Percentiles rank a stretch among this genome's conserved stretches.
These are phyloP conservation scores for Cryptocephalus primarius DNA, from an alignment of 2,888 invertebrate genomes.

Conservation along the genomic window DNA sequence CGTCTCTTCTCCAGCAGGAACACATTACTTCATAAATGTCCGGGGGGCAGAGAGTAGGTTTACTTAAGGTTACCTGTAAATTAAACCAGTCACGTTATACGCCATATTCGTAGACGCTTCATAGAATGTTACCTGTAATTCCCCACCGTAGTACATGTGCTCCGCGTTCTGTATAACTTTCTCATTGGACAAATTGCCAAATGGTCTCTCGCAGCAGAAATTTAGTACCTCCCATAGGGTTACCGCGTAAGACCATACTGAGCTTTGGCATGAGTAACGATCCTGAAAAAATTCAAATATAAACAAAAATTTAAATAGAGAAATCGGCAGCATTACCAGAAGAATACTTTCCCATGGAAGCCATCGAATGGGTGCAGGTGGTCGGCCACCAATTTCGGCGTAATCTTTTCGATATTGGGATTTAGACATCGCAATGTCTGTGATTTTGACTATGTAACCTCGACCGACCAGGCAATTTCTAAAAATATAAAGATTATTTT, in stretches of 20 bases:
- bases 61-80: conserved; percentile 46
- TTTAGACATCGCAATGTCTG: conserved; percentile 53
- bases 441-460: conserved; percentile 49
- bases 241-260: conserved; percentile 54
- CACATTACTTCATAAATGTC: conserved; percentile 68
- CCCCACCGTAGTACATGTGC: conserved; percentile 51
- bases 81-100: not conserved
- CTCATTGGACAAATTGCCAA: conserved; percentile 48
- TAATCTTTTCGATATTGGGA: conserved; percentile 52
- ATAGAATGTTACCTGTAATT: conserved; percentile 40
- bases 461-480: conserved; percentile 53
- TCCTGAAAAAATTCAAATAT: conserved; percentile 37
- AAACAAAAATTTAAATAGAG: not conserved
- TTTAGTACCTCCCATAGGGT: conserved; percentile 55
- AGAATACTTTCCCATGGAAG: conserved; percentile 55
- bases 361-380: conserved; percentile 53
- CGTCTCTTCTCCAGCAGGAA: conserved; percentile 55
- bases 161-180: conserved; percentile 55
- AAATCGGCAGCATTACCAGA: conserved; percentile 33
- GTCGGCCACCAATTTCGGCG: conserved; percentile 49
- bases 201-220: conserved; percentile 49
- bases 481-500: conserved; percentile 20
- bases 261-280: conserved; percentile 50
- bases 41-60: conserved; percentile 63
- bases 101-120: not conserved